Evolutionary conservation across 2,113 vertebrate genomes (phyloP), one percentile per base, ranked within the genome.

Genomic region (Chloebia gouldiae): DNA sequence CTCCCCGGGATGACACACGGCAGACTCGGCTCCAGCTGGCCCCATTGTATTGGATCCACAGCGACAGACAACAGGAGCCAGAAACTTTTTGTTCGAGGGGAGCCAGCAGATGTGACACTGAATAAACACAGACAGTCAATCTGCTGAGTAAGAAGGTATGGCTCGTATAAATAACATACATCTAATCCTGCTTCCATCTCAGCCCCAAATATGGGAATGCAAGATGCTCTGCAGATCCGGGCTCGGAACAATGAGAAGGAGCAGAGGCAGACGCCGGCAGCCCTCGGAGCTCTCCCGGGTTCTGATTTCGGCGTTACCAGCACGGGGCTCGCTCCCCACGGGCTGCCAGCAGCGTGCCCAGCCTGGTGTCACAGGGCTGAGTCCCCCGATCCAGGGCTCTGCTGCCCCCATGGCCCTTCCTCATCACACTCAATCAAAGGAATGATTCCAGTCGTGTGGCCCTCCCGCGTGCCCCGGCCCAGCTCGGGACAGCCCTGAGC

Each of bases 91-190:
- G 91, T 93, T 95, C 87, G 44, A 95, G 91, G 37, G 56, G 90
- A 93, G 94, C 95, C 96, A 83, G 94, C 96, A 96, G 96, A 94
- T 95, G 90, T 96, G 96, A 92, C 93, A 96, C 93, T 83, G 95
- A 96, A 97, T 96, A 95, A 96, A 95, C 95, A 96, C 95, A 95
- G 96, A 96, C 95, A 96, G 92, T 33, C 95, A 95, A 96, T 97
- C 96, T 97, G 96, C 95, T 95, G 96, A 96, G 96, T 93, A 97
- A 96, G 95, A 94, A 95, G 94, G 91, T 95, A 96, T 44, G 59
- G 54, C 78, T 94, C 71, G 13, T 96, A 97, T 97, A 96, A 97
- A 96, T 97, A 96, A 97, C 96, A 97, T 94, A 95, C 94, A 96
- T 96, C 93, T 95, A 95, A 95, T 86, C 75, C 93, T n/a, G 87